Conservation (phyloP, 2,888 invertebrate species). For the Drosophila nigritarsus region DNA sequence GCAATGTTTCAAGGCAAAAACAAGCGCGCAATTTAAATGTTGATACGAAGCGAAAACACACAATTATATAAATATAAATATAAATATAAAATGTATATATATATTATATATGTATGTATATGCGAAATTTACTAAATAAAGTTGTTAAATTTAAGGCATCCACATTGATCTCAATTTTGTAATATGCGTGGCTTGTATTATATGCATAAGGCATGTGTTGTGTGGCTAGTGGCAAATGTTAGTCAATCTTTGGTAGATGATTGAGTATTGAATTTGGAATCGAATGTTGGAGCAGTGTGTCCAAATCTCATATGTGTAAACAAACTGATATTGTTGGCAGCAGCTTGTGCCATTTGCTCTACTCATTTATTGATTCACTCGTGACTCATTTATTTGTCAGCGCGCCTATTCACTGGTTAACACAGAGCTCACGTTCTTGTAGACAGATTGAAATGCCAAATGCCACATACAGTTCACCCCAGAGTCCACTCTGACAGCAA, state of each 20-base stretch:
- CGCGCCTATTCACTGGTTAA: conserved; percentile 3
- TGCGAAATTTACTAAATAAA: background rate
- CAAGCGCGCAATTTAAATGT: conserved; percentile 13
- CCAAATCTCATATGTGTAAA: conserved; percentile 69
- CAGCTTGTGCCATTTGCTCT: conserved; percentile 69
- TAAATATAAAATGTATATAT: background rate
- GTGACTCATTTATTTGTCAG: conserved; percentile 42
- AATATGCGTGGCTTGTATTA: conserved; percentile 7
- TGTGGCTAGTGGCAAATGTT: conserved; percentile 33
- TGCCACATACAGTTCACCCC: conserved; percentile 18
- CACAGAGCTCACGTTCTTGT: conserved; percentile 42
- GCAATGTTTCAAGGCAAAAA: conserved; percentile 55
- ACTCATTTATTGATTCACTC: conserved; percentile 72
- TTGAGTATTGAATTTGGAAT: conserved; percentile 56
- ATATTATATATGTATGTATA: too few species aligned
- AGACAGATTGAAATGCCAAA: conserved; percentile 44
- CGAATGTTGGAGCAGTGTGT: conserved; percentile 51
- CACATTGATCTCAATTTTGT: background rate
- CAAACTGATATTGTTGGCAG: conserved; percentile 50
- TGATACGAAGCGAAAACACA: conserved; percentile 1
- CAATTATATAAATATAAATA: background rate
- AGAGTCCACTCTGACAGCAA: conserved; percentile 21
- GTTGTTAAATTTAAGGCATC: background rate
- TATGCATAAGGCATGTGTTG: background rate
- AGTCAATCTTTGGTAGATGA: conserved; percentile 53